A percentile compares a stretch with the other conserved stretches of the same genome.
phyloP scores from a whole-genome alignment of 2,113 vertebrate species.

The Elephas maximus region DNA sequence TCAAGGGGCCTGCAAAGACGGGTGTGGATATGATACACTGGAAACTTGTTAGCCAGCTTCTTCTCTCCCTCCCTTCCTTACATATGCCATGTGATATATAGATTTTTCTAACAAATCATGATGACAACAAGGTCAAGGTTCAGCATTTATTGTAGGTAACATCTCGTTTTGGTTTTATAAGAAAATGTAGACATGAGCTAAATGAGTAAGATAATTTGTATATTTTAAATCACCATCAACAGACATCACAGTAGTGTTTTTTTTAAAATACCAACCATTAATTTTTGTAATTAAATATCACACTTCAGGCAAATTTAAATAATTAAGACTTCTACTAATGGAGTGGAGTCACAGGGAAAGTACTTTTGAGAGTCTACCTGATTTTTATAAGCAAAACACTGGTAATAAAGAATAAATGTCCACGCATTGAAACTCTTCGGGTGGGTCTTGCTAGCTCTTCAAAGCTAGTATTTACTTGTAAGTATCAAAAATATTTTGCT shows the following conservation, averaged over 20 bases:
- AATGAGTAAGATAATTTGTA: background rate
- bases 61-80: background rate
- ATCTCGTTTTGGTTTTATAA: background rate
- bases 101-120: slow-evolving; percentile 38
- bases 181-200: background rate
- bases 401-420: slow-evolving; percentile 8
- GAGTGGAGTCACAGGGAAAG: background rate
- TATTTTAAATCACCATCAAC: background rate
- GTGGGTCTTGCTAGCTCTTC: background rate
- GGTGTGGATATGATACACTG: background rate
- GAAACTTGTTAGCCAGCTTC: background rate
- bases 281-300: background rate
- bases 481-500: background rate
- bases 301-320: slow-evolving; percentile 7
- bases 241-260: background rate
- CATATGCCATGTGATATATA: background rate
- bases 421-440: background rate
- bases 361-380: background rate
- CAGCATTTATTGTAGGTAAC: background rate
- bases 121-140: slow-evolving; percentile 49
- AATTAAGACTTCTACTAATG: background rate
- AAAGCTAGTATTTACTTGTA: background rate
- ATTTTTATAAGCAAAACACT: slow-evolving; percentile 17
- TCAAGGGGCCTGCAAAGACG: slow-evolving; percentile 10
- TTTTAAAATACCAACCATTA: background rate